A percentile compares a stretch with the other conserved stretches of the same genome.
These are phyloP conservation scores for Acrocera orbiculus DNA, from an alignment of 2,888 invertebrate genomes.

Conservation along the genomic window DNA sequence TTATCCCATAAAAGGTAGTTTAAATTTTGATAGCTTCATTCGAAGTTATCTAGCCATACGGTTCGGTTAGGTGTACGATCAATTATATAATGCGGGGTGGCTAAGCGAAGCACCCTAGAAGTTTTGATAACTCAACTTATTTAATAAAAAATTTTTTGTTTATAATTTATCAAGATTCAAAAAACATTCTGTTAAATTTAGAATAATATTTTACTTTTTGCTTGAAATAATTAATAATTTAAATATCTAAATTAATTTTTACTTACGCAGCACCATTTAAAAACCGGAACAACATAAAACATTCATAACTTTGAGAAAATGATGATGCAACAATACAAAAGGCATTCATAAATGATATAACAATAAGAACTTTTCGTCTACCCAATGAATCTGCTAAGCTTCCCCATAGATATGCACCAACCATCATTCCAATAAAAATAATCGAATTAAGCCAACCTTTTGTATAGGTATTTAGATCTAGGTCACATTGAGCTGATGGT, in stretches of 20 bases:
- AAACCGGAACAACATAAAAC: constrained; percentile 80
- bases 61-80: too few species aligned
- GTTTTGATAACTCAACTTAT: too few species aligned
- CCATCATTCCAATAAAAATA: constrained; percentile 84
- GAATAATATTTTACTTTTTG: too few species aligned
- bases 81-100: too few species aligned
- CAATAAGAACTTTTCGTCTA: constrained; percentile 71
- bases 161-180: too few species aligned
- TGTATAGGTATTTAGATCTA: constrained; percentile 65
- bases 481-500: constrained; percentile 84
- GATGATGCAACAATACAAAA: constrained; percentile 80
- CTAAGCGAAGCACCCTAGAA: too few species aligned
- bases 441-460: constrained; percentile 69
- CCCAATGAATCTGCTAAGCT: constrained; percentile 78
- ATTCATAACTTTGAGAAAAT: constrained; percentile 71
- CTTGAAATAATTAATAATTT: too few species aligned
- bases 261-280: constrained; percentile 89
- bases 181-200: too few species aligned
- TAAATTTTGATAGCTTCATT: too few species aligned
- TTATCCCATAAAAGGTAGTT: too few species aligned
- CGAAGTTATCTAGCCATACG: too few species aligned
- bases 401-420: constrained; percentile 85
- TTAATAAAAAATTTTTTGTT: too few species aligned
- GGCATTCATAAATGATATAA: constrained; percentile 78
- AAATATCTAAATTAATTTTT: constrained; percentile 10